Conservation (phyloP, 2,113 vertebrate genomes). For the Siniperca knerii region DNA sequence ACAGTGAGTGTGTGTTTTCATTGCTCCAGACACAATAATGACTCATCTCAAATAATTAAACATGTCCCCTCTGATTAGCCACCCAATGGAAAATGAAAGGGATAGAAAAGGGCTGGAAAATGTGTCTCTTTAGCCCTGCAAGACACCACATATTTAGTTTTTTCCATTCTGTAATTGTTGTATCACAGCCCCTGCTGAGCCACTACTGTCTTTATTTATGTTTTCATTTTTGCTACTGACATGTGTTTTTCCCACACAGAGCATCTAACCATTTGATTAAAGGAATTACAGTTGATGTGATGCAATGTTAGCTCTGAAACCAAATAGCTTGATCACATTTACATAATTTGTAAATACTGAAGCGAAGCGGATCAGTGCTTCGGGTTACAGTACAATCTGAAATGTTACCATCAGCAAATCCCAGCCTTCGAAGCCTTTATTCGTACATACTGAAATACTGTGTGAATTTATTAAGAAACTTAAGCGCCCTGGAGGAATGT, state of each 20-base stretch:
- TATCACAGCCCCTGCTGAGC: slow-evolving; percentile 18
- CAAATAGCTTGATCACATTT: slow-evolving; percentile 47
- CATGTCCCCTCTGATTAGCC: slow-evolving; percentile 51
- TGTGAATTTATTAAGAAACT: slow-evolving; percentile 47
- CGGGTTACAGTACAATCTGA: slow-evolving; percentile 18
- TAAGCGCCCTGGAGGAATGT: slow-evolving; percentile 27
- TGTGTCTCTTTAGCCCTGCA: slow-evolving; percentile 21
- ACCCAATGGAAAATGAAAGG: slow-evolving; percentile 55
- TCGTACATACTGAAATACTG: slow-evolving; percentile 41
- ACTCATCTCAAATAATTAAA: slow-evolving; percentile 77
- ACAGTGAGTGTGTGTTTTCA: slow-evolving; percentile 46
- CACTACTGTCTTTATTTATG: slow-evolving; percentile 16
- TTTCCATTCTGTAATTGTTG: slow-evolving; percentile 29
- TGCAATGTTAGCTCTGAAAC: slow-evolving; percentile 26
- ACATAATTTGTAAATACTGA: slow-evolving; percentile 44
- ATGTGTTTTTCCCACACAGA: slow-evolving; percentile 10
- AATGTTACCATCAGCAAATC: slow-evolving; percentile 45
- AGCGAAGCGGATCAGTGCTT: slow-evolving; percentile 43
- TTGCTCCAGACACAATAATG: slow-evolving; percentile 75
- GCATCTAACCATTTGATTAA: slow-evolving; percentile 34
- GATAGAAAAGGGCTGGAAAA: slow-evolving; percentile 34
- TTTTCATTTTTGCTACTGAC: slow-evolving; percentile 3
- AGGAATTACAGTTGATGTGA: slow-evolving; percentile 35
- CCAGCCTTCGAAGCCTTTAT: slow-evolving; percentile 34
- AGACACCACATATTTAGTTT: slow-evolving; percentile 47